phyloP scores from a whole-genome alignment of 2,797 vertebrate genomes.

The Crenuchus spilurus region DNA sequence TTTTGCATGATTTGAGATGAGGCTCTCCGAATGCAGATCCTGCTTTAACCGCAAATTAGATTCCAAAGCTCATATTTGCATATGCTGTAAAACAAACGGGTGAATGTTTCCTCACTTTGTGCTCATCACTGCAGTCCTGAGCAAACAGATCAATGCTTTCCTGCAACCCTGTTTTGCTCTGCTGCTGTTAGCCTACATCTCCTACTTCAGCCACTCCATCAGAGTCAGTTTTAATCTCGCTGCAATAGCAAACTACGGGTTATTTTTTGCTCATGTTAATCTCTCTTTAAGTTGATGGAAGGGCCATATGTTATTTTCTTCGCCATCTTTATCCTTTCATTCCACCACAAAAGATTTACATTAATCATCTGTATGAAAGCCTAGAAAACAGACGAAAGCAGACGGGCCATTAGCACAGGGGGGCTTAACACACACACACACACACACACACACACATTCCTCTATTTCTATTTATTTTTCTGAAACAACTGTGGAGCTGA shows the following conservation, averaged over 20 bases:
- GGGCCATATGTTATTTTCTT: slow-evolving; percentile 69
- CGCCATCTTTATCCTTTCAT: slow-evolving; percentile 61
- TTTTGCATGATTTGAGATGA: slow-evolving; percentile 54
- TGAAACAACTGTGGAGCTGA: slow-evolving; percentile 31
- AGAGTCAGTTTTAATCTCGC: slow-evolving; percentile 12
- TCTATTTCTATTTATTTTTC: slow-evolving; percentile 8
- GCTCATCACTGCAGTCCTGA: slow-evolving; percentile 38
- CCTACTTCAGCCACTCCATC: slow-evolving; percentile 22
- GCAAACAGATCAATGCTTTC: slow-evolving; percentile 56
- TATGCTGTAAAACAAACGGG: slow-evolving; percentile 48
- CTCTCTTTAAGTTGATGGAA: slow-evolving; percentile 20
- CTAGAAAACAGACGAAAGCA: slow-evolving; percentile 42
- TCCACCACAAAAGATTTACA: slow-evolving; percentile 69
- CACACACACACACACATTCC: slow-evolving; percentile 18
- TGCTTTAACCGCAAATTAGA: slow-evolving; percentile 43
- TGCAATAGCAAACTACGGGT: not conserved
- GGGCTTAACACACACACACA: slow-evolving; percentile 24
- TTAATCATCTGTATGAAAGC: slow-evolving; percentile 65
- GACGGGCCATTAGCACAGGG: slow-evolving; percentile 16
- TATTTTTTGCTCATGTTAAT: slow-evolving; percentile 22
- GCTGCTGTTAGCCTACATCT: slow-evolving; percentile 24
- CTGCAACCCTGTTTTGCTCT: slow-evolving; percentile 43
- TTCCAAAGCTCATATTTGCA: slow-evolving; percentile 65
- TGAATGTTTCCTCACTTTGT: slow-evolving; percentile 43
- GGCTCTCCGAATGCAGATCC: slow-evolving; percentile 12